phyloP scores from a whole-genome alignment of 1,140 invertebrate species.

The Ylistrum balloti region DNA sequence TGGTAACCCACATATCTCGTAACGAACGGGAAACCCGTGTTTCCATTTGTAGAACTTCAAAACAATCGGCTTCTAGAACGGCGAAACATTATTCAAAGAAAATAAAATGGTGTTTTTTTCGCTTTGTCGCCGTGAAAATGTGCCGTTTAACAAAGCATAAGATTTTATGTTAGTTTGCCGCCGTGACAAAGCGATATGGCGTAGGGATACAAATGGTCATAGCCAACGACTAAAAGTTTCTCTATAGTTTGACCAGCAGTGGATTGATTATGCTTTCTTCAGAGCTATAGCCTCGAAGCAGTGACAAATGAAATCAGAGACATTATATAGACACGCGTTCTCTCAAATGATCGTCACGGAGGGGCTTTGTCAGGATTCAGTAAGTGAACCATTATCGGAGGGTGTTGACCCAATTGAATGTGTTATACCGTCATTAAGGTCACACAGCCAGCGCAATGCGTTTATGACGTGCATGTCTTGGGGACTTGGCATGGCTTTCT shows the following conservation, averaged over 20 bases:
- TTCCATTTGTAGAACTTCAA: too few relatives aligned
- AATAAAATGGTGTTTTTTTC: too few relatives aligned
- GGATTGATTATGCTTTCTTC: neutral
- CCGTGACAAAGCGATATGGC: too few relatives aligned
- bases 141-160: too few relatives aligned
- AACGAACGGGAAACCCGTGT: too few relatives aligned
- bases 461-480: neutral
- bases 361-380: neutral
- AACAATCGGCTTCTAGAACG: too few relatives aligned
- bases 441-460: neutral
- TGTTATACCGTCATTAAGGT: neutral
- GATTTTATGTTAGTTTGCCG: too few relatives aligned
- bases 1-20: too few relatives aligned
- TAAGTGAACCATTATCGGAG: conserved; percentile 2
- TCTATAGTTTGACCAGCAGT: neutral
- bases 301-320: conserved; percentile 34
- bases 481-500: neutral
- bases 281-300: neutral
- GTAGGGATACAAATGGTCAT: too few relatives aligned
- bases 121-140: too few relatives aligned
- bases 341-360: neutral
- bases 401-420: neutral
- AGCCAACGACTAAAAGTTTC: too few relatives aligned
- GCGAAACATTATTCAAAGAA: too few relatives aligned
- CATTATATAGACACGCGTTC: neutral